Conservation (phyloP, 1,140 invertebrate species). For the Ips typographus region DNA sequence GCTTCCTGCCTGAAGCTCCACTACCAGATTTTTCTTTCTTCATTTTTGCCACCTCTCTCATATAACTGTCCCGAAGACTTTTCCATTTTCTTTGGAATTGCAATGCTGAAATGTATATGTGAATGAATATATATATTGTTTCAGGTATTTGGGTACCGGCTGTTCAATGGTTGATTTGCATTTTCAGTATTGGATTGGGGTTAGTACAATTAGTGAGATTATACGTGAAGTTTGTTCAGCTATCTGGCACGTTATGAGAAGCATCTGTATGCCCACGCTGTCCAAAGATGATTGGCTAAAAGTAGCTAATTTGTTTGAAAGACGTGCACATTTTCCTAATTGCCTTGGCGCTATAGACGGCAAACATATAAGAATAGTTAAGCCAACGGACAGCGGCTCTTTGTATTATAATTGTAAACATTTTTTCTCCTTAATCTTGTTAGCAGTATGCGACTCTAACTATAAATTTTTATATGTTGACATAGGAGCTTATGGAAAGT, state of each 20-base stretch:
- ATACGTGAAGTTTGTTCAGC: conserved; percentile 44
- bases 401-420: conserved; percentile 46
- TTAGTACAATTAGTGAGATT: conserved; percentile 35
- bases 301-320: conserved; percentile 33
- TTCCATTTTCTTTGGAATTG: conserved; percentile 18
- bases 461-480: conserved; percentile 42
- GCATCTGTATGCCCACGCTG: background rate
- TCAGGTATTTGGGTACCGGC: conserved; percentile 40
- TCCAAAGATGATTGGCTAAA: conserved; percentile 40
- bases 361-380: conserved; percentile 52
- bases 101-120: background rate
- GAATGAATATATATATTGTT: conserved; percentile 16
- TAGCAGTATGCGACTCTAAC: conserved; percentile 15
- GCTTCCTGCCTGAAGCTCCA: background rate
- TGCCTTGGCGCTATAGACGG: conserved; percentile 51
- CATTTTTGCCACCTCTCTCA: conserved; percentile 3
- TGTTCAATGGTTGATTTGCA: conserved; percentile 39
- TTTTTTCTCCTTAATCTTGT: conserved; percentile 46
- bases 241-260: conserved; percentile 46
- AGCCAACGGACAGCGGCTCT: conserved; percentile 45
- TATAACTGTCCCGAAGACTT: conserved; percentile 3
- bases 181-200: conserved; percentile 36
- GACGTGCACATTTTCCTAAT: conserved; percentile 49
- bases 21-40: conserved; percentile 6
- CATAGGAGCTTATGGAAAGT: conserved; percentile 52